Conservation (phyloP, 2,888 invertebrate genomes). For the Archaeoteleia sp. region DNA sequence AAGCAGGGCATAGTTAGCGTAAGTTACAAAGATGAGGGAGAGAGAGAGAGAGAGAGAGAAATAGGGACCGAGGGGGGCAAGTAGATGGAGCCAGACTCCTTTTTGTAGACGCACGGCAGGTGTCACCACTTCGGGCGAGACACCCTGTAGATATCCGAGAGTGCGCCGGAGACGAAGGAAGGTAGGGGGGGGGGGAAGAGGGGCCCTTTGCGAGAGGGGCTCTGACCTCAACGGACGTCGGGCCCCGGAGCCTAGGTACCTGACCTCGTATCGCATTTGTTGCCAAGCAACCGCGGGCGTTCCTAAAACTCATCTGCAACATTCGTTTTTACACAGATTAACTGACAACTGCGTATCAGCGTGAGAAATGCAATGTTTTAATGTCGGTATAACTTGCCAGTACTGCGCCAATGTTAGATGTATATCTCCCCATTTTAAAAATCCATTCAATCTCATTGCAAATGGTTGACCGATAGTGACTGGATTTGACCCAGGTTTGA, state of each 20-base stretch:
- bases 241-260: slow-evolving; percentile 60
- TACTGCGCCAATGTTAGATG: too few species aligned
- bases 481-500: too few species aligned
- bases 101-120: slow-evolving; percentile 49
- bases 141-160: slow-evolving; percentile 54
- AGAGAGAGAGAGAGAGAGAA: too few species aligned
- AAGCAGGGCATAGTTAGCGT: slow-evolving; percentile 49
- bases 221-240: slow-evolving; percentile 68
- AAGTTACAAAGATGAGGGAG: too few species aligned
- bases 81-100: slow-evolving; percentile 37
- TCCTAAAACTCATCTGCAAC: slow-evolving; percentile 27
- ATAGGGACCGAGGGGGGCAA: slow-evolving; percentile 17
- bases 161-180: slow-evolving; percentile 24
- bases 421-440: too few species aligned
- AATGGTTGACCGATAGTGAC: too few species aligned
- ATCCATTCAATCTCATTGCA: too few species aligned
- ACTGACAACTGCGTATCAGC: too few species aligned
- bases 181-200: slow-evolving; percentile 51
- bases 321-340: too few species aligned
- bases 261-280: slow-evolving; percentile 62
- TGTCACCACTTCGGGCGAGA: slow-evolving; percentile 53
- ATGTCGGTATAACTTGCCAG: too few species aligned
- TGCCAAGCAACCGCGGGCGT: slow-evolving; percentile 64
- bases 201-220: slow-evolving; percentile 67
- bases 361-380: too few species aligned